Evolutionary conservation across 2,797 vertebrate species (phyloP).

Genomic region (Pelochelys cantorii): DNA sequence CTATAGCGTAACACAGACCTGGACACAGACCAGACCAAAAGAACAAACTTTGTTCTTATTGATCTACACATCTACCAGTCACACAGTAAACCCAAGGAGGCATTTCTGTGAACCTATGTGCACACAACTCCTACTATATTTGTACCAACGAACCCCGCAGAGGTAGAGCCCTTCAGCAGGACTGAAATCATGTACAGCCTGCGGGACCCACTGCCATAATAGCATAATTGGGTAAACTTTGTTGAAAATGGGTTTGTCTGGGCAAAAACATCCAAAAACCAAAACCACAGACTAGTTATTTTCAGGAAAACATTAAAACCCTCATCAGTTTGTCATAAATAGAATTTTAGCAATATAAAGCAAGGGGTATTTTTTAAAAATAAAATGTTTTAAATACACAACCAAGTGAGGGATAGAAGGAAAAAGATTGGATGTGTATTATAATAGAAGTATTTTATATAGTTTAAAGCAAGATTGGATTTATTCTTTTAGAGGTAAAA

Average conservation of each 20-base stretch:
- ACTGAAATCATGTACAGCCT: not conserved
- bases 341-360: not conserved
- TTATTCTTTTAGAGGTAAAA: not conserved
- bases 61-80: not conserved
- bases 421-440: not conserved
- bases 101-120: not conserved
- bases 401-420: not conserved
- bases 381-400: not conserved
- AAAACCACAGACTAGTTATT: not conserved
- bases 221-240: not conserved
- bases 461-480: not conserved
- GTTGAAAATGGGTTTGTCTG: not conserved
- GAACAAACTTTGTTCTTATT: not conserved
- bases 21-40: not conserved
- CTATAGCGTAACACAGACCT: not conserved
- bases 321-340: not conserved
- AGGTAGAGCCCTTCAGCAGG: not conserved
- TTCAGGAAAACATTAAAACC: not conserved
- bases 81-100: not conserved
- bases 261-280: not conserved
- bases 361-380: not conserved
- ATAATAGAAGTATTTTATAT: not conserved
- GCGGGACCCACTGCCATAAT: not conserved
- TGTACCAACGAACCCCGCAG: not conserved
- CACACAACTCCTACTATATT: accelerated